phyloP scores from a whole-genome alignment of 2,888 invertebrate genomes.

The Sinodicranocentrus sp. region DNA sequence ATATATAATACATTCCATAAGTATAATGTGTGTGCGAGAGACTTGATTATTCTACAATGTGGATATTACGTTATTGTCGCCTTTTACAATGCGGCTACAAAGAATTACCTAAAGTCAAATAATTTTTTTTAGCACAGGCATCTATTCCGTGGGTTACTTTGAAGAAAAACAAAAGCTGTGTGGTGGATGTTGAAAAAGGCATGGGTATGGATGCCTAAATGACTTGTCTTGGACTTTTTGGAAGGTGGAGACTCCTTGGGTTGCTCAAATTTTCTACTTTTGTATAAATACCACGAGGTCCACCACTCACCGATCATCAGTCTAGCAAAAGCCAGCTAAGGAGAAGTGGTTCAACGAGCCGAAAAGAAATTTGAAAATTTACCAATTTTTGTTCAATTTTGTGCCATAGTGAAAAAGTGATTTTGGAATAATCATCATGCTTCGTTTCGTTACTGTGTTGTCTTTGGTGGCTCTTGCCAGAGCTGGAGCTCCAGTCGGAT shows the following conservation, averaged over 20 bases:
- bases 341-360: neutral
- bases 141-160: conserved; percentile 11
- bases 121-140: too few relatives aligned
- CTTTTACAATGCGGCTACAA: neutral
- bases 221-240: conserved; percentile 29
- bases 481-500: conserved; percentile 47
- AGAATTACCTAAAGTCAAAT: conserved; percentile 4
- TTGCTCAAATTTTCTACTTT: conserved; percentile 13
- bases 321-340: conserved; percentile 4
- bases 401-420: conserved; percentile 52
- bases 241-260: conserved; percentile 44
- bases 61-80: neutral
- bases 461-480: conserved; percentile 38
- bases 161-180: neutral
- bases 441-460: conserved; percentile 53
- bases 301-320: conserved; percentile 34
- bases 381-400: conserved; percentile 11
- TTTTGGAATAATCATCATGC: conserved; percentile 1
- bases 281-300: conserved; percentile 43
- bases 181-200: neutral
- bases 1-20: neutral
- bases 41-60: neutral
- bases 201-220: neutral
- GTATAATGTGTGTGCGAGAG: too few relatives aligned
- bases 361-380: conserved; percentile 5